Conservation (phyloP, 2,888 invertebrate species). For the Nymphalis urticae region DNA sequence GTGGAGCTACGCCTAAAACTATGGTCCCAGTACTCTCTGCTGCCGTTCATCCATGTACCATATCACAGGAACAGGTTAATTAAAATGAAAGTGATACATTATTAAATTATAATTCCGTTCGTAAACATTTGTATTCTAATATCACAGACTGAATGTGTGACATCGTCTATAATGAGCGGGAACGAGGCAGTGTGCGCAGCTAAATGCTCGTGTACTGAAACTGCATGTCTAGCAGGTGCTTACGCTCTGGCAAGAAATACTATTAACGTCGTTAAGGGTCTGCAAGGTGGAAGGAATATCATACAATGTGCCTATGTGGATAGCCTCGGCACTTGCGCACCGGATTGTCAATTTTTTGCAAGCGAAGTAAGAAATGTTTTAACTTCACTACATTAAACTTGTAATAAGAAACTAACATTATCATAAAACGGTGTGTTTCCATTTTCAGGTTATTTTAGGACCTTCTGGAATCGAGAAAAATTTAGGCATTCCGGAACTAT, state of each 20-base stretch:
- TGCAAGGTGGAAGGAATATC: constrained; percentile 58
- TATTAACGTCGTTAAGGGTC: constrained; percentile 67
- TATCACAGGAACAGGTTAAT: constrained; percentile 68
- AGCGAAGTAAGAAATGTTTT: constrained; percentile 55
- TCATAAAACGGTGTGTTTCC: background rate
- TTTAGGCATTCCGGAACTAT: constrained; percentile 67
- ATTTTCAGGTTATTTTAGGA: constrained; percentile 62
- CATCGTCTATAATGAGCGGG: constrained; percentile 71
- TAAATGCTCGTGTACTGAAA: constrained; percentile 55
- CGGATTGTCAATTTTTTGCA: constrained; percentile 69
- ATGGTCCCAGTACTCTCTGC: constrained; percentile 87
- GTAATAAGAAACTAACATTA: background rate
- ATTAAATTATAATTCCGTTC: background rate
- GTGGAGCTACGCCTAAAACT: constrained; percentile 86
- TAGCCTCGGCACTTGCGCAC: constrained; percentile 64
- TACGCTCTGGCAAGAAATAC: constrained; percentile 68
- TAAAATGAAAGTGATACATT: background rate
- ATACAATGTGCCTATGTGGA: constrained; percentile 70
- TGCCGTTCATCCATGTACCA: constrained; percentile 79
- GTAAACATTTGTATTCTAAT: too few species aligned
- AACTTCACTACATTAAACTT: background rate
- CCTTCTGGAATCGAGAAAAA: constrained; percentile 68
- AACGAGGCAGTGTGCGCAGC: constrained; percentile 62
- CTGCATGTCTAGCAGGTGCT: constrained; percentile 68
- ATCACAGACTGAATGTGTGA: constrained; percentile 67